These are phyloP conservation scores for Corythaeola cristata DNA, from an alignment of 2,113 vertebrate species.

Conservation along the genomic window DNA sequence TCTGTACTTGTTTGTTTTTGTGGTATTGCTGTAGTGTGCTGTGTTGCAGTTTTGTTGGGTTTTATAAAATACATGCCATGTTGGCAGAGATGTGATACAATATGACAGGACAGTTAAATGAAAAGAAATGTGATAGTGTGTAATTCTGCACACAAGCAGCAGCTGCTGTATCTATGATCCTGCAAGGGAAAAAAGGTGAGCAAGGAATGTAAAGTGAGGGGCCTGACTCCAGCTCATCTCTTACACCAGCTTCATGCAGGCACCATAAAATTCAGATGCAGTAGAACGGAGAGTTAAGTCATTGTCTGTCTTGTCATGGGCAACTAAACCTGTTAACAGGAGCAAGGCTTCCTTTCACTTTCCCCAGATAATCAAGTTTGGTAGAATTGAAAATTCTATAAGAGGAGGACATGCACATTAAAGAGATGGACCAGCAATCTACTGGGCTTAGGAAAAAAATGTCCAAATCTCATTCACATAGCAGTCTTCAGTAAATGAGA, in stretches of 20 bases:
- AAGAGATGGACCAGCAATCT: neutral
- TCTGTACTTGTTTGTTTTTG: neutral
- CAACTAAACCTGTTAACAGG: neutral
- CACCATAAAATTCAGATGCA: neutral
- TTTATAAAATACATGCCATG: accelerated
- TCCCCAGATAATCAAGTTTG: neutral
- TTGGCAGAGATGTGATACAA: neutral
- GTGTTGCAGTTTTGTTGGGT: neutral
- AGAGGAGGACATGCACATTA: neutral
- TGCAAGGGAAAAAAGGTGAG: neutral
- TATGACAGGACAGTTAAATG: neutral
- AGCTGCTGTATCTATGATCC: neutral
- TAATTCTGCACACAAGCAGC: neutral
- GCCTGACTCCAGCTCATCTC: neutral
- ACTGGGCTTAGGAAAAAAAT: neutral
- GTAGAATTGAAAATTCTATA: neutral
- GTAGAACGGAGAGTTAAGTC: neutral
- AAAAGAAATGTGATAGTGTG: neutral
- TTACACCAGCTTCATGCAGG: neutral
- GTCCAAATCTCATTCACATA: neutral
- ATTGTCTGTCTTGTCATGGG: neutral
- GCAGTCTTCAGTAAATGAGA: neutral
- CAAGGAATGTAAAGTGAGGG: neutral
- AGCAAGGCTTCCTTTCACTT: neutral
- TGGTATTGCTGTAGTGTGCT: neutral